These are phyloP conservation scores for Peromyscus polionotus DNA, from an alignment of 2,113 vertebrate genomes.

Conservation along the genomic window DNA sequence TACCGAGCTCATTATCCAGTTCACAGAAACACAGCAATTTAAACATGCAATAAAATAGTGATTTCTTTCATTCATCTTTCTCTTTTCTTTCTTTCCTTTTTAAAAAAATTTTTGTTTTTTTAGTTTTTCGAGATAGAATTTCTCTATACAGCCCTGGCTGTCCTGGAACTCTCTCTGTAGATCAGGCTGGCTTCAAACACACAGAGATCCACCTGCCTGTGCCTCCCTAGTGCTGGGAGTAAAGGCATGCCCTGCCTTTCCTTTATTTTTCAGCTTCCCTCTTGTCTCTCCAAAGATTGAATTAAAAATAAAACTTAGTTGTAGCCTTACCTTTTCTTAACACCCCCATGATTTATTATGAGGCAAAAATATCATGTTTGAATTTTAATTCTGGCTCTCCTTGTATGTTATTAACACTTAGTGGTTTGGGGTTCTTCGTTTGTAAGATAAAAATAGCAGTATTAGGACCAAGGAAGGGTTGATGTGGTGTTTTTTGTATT, in stretches of 20 bases:
- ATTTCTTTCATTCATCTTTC: conserved; percentile 24
- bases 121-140: background rate
- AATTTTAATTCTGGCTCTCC: conserved; percentile 52
- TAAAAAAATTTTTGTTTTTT: no score
- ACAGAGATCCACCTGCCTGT: background rate
- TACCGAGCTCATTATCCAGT: background rate
- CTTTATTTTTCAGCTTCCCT: conserved; percentile 49
- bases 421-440: background rate
- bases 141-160: background rate
- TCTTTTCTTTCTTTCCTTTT: background rate
- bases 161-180: background rate
- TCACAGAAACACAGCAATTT: conserved; percentile 36
- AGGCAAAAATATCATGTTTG: conserved; percentile 57
- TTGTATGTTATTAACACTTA: conserved; percentile 38
- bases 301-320: conserved; percentile 31
- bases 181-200: background rate
- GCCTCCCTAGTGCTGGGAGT: background rate
- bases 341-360: conserved; percentile 41
- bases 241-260: background rate
- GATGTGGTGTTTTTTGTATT: conserved; percentile 39
- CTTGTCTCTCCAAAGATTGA: conserved; percentile 53
- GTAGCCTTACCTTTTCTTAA: conserved; percentile 51
- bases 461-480: background rate
- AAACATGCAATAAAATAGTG: conserved; percentile 54
- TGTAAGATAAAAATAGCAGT: conserved; percentile 31